A percentile compares a stretch with the other conserved stretches of the same genome.
Conservation (phyloP, 2,113 vertebrate genomes). For the Prionailurus viverrinus region DNA sequence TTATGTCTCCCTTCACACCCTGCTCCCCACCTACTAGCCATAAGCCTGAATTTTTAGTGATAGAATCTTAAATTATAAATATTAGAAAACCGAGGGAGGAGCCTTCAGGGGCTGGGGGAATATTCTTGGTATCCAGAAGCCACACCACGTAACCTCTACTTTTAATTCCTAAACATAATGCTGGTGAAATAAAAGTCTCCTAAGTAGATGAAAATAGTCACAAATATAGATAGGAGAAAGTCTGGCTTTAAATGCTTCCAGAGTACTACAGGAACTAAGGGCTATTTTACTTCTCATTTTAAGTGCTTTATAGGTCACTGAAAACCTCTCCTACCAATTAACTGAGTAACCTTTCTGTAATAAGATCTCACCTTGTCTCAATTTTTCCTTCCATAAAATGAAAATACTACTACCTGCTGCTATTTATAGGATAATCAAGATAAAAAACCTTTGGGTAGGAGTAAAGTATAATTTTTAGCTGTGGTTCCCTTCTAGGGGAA, state of each 20-base stretch:
- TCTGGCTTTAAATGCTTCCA: not conserved
- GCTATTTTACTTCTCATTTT: conserved; percentile 53
- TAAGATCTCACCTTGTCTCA: conserved; percentile 68
- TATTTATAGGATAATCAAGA: conserved; percentile 65
- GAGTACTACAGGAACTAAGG: not conserved
- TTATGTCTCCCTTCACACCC: not conserved
- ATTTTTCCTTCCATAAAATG: conserved; percentile 69
- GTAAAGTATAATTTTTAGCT: not conserved
- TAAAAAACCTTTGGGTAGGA: conserved; percentile 36
- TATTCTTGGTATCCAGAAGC: not conserved
- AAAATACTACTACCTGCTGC: conserved; percentile 54
- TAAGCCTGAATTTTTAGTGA: not conserved
- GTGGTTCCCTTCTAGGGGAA: conserved; percentile 52
- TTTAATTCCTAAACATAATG: conserved; percentile 35
- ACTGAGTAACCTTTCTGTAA: conserved; percentile 56
- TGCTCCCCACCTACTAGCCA: not conserved
- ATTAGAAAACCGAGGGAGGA: not conserved
- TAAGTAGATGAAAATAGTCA: conserved; percentile 45
- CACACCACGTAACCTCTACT: not conserved
- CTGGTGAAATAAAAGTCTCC: conserved; percentile 32
- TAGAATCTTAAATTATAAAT: conserved; percentile 45
- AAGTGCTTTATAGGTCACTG: conserved; percentile 48
- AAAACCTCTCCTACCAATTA: conserved; percentile 67
- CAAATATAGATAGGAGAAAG: conserved; percentile 24
- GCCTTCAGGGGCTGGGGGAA: not conserved